Base-by-base conservation (phyloP, 1,140 invertebrate species). In the Acromyrmex charruanus region DNA sequence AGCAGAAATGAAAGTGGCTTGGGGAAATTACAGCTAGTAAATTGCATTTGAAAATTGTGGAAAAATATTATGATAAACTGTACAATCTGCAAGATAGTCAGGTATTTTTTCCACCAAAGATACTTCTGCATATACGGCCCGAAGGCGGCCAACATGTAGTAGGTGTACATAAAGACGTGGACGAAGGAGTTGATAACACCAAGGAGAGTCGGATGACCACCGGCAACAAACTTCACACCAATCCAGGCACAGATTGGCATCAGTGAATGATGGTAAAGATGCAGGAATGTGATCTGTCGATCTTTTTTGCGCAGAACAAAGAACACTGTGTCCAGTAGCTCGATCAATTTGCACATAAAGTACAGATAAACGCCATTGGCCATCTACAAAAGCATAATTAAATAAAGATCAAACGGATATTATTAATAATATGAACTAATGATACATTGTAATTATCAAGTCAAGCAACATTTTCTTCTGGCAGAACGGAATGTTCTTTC, bases 41-140 rank as follows among this genome's bases (percentile, higher is more conserved):
- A 97, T 35, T 96, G 89, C 55, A 96, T 90, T 95, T 97, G 97
- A 0, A 96, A 88, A 92, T 96, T 97, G 93, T 99, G 98, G 53
- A 97, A 95, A 71, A 98, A 97, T 55, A 98, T 97, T 16, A 98
- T 96, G 53, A 96, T 94, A 94, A 99, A 99, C 94, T 99, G 98
- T 93, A 98, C 97, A 94, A 99, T 96, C 95, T 99, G 98, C 87
- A 98, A 95, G 28, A 96, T 96, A 0, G 98, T 99, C 12, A 99
- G 96, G 92, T 99, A 97, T 92, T 97, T 98, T 94, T 99, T 99
- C 98, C 98, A 99, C 98, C 98, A 99, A 4, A 99, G 95, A 93
- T 89, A 91, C 92, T 98, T 98, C 93, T 98, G 97, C 93, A 98
- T 97, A 31, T 96, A 95, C 1, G 98, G 98, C 35, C 98, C 98